Evolutionary conservation across 2,113 vertebrate species (phyloP).

Genomic region (Grallaria varia): DNA sequence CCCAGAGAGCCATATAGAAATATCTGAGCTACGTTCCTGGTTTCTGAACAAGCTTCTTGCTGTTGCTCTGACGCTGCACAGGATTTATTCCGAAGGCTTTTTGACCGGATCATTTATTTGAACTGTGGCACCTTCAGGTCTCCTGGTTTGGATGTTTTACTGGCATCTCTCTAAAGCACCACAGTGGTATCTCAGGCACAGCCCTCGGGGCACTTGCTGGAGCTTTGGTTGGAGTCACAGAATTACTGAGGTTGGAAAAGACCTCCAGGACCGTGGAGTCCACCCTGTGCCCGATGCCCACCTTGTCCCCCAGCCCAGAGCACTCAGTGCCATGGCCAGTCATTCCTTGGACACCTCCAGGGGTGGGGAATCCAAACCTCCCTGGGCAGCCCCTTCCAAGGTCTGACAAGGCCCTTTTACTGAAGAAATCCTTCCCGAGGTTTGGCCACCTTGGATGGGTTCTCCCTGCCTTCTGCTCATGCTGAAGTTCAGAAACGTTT

Average conservation of each 20-base stretch:
- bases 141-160: not conserved
- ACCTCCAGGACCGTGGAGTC: accelerated
- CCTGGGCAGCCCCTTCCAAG: not conserved
- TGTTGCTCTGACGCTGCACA: not conserved
- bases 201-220: not conserved
- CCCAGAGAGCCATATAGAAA: not conserved
- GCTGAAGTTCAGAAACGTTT: not conserved
- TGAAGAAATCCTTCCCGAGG: not conserved
- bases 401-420: not conserved
- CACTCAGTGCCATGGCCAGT: not conserved
- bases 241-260: not conserved
- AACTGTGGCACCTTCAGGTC: not conserved
- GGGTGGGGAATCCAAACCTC: not conserved
- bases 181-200: accelerated
- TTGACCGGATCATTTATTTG: not conserved
- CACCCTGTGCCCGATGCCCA: accelerated
- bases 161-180: not conserved
- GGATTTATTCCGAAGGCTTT: not conserved
- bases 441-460: not conserved
- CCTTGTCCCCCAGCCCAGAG: not conserved
- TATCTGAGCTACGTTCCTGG: not conserved
- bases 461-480: not conserved
- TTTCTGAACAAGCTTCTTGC: not conserved
- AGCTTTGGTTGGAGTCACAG: not conserved
- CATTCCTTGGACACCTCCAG: not conserved